Evolutionary conservation across 2,113 vertebrate species (phyloP).

Genomic region (Dicentrarchus labrax): DNA sequence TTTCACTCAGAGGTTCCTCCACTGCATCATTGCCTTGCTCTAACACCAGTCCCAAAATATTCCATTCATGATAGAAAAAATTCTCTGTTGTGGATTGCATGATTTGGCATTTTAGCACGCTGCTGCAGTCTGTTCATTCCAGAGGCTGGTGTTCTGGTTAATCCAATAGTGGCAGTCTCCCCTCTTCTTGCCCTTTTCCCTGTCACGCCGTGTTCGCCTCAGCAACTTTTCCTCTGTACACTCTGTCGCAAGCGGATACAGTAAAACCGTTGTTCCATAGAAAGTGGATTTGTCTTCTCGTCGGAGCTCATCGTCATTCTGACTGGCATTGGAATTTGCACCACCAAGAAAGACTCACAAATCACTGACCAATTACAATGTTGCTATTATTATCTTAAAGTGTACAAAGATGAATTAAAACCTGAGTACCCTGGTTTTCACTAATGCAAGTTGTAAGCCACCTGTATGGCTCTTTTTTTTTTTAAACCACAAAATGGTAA

Average conservation of each 20-base stretch:
- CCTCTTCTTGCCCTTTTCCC: neutral
- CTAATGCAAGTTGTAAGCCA: neutral
- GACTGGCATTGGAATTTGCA: too few species aligned
- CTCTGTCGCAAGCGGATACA: neutral
- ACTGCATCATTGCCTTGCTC: neutral
- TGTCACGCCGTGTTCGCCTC: neutral
- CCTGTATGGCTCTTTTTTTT: neutral
- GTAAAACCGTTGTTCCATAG: too few species aligned
- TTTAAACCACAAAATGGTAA: neutral
- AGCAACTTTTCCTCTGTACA: slow-evolving; percentile 1
- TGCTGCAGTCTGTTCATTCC: neutral
- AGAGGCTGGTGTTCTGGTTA: neutral
- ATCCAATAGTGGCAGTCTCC: neutral
- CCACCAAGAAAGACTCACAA: too few species aligned
- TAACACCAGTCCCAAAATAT: neutral
- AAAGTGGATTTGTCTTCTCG: neutral
- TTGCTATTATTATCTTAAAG: too few species aligned
- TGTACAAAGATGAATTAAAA: too few species aligned
- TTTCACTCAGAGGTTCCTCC: neutral
- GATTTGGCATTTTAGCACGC: neutral
- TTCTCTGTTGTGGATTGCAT: neutral
- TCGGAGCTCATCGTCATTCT: neutral
- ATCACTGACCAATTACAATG: too few species aligned
- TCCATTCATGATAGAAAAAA: slow-evolving; percentile 1
- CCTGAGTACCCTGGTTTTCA: too few species aligned